These are phyloP conservation scores for Tamandua tetradactyla DNA, from an alignment of 2,797 vertebrate species.

Conservation along the genomic window DNA sequence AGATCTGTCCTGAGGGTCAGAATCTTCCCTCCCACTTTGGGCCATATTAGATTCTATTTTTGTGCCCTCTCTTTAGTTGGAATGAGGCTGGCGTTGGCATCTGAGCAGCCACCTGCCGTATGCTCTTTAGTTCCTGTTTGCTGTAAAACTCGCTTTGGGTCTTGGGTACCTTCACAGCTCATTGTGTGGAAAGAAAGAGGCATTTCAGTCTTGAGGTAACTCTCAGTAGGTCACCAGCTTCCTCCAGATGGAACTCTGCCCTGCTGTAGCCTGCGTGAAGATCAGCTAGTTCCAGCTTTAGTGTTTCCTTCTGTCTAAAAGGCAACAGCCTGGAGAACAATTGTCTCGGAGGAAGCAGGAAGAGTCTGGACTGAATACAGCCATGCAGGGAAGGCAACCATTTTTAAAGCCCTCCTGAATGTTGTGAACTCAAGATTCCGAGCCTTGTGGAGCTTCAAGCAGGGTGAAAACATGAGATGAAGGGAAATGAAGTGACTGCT, in stretches of 20 bases:
- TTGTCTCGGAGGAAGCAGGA: slow-evolving; percentile 26
- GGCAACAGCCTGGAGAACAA: background rate
- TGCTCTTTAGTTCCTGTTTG: background rate
- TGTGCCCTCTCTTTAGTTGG: background rate
- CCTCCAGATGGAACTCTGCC: slow-evolving; percentile 61
- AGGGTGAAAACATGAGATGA: slow-evolving; percentile 54
- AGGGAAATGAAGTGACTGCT: slow-evolving; percentile 64
- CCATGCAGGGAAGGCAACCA: background rate
- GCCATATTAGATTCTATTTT: slow-evolving; percentile 58
- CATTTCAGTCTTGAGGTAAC: slow-evolving; percentile 41
- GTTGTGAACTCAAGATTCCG: background rate
- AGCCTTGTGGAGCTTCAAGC: background rate
- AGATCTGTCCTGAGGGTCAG: slow-evolving; percentile 51
- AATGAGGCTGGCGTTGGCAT: slow-evolving; percentile 70
- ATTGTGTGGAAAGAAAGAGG: background rate
- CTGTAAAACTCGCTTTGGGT: slow-evolving; percentile 61
- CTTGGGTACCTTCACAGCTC: slow-evolving; percentile 17
- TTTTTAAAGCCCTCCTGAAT: slow-evolving; percentile 39
- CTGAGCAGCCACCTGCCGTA: background rate
- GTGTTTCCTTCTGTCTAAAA: background rate
- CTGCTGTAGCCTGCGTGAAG: background rate
- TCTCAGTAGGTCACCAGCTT: slow-evolving; percentile 30
- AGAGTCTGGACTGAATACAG: background rate
- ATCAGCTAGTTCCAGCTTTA: slow-evolving; percentile 25
- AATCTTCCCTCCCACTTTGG: background rate